Conservation (phyloP, 2,888 invertebrate genomes). For the Pharmacophagus antenor region DNA sequence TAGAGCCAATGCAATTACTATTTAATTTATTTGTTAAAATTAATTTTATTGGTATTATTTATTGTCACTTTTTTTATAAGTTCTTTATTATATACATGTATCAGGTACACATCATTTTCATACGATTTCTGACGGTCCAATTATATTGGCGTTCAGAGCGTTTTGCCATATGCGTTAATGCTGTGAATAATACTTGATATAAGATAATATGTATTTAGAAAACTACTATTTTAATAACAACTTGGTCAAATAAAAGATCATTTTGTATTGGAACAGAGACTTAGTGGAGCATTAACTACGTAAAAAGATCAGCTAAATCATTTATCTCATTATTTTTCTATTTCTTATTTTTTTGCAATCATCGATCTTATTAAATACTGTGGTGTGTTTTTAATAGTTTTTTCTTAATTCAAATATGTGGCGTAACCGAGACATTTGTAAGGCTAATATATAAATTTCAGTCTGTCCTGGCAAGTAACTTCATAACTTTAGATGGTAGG, state of each 20-base stretch:
- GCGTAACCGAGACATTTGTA: too few relatives aligned
- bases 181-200: constrained; percentile 75
- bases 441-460: too few relatives aligned
- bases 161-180: constrained; percentile 75
- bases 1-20: not conserved
- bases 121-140: too few relatives aligned
- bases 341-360: not conserved
- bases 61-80: too few relatives aligned
- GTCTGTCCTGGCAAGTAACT: too few relatives aligned
- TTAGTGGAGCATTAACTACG: constrained; percentile 42
- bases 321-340: not conserved
- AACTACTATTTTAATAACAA: constrained; percentile 78
- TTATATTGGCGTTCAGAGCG: not conserved
- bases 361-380: not conserved
- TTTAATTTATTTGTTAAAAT: not conserved
- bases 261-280: constrained; percentile 52
- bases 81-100: too few relatives aligned
- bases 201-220: constrained; percentile 78
- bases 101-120: too few relatives aligned
- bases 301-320: not conserved
- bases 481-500: too few relatives aligned
- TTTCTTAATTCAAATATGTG: too few relatives aligned
- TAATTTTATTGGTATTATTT: too few relatives aligned
- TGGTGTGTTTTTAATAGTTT: too few relatives aligned
- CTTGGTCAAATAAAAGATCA: constrained; percentile 67